Evolutionary conservation across 1,140 invertebrate species (phyloP).

Genomic region (Holotrichia oblita): DNA sequence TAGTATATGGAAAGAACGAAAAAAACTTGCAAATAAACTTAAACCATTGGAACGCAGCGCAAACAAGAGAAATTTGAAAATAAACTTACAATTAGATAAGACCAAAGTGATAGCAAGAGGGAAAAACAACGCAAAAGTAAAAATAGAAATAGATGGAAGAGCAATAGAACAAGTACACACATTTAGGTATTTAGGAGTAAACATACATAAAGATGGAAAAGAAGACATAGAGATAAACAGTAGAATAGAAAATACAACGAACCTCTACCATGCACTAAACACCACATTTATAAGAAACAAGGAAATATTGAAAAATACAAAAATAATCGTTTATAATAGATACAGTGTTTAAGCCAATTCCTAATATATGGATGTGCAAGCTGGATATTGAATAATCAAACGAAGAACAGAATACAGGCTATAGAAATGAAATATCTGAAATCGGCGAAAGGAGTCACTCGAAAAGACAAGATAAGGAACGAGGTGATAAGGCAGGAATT

Average conservation of each 20-base stretch:
- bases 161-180: not conserved
- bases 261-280: too few relatives aligned
- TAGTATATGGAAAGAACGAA: not conserved
- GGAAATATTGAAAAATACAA: too few relatives aligned
- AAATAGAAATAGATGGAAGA: slow-evolving; percentile 4
- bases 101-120: not conserved
- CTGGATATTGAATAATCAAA: slow-evolving; percentile 1
- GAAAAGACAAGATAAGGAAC: not conserved
- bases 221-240: too few relatives aligned
- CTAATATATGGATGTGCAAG: not conserved
- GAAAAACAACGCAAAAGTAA: not conserved
- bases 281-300: too few relatives aligned
- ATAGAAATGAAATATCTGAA: not conserved
- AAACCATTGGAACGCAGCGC: not conserved
- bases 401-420: not conserved
- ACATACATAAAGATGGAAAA: not conserved
- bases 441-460: not conserved
- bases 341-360: too few relatives aligned
- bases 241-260: too few relatives aligned
- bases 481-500: not conserved
- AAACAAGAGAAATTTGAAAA: not conserved
- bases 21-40: not conserved
- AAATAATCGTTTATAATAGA: too few relatives aligned
- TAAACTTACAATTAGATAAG: not conserved
- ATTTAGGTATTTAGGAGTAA: slow-evolving; percentile 3